Base-by-base conservation (phyloP, 2,888 invertebrate species). In the Gastracanthus pulcherrimus region DNA sequence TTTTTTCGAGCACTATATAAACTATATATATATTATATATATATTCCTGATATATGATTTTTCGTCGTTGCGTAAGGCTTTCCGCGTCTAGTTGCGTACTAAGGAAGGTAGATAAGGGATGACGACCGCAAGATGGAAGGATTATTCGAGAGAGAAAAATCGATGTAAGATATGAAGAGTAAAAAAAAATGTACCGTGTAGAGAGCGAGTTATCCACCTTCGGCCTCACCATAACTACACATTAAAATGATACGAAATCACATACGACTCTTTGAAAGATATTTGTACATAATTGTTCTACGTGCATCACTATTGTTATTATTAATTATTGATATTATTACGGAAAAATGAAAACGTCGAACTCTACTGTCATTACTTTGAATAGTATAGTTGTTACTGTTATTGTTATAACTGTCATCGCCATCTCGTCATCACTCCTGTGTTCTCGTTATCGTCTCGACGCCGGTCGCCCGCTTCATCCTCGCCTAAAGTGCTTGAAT, bases 221-320 rank as follows among this genome's bases (percentile, higher is more conserved):
- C 82, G 77, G 80, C 77, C 82, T 82, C 80, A 82, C 48, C 48
- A 29, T 74, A 70, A 38, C 16, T 48, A 45, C 41, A 69, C 34
- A 51, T 38, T 34, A 11, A 23, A 31, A 62, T 16, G 6, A 9
- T 66, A 41, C 38, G 23, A 66, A 23, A 38, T 36, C 36, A 34
- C 64, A 55, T 55, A 55, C 51, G 11, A 55, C 23, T 51, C 67
- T 69, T 69, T 66, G 67, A 76, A 71, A 67, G 19, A 76, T 80
- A 80, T 82, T 80, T 82, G 82, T 82, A 82, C 60, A 82, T 82
- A 80, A 78, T 75, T 82, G 77, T 80, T 82, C 77, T 19, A 80
- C 80, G 71, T 80, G 60, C 75, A 77, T 80, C 64, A 77, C 9
- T 82, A 74, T 78, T 82, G 72, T 80, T 80, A 80, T 69, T 55